phyloP scores from a whole-genome alignment of 2,797 vertebrate genomes.

The Enteromius afrohamiltoni region DNA sequence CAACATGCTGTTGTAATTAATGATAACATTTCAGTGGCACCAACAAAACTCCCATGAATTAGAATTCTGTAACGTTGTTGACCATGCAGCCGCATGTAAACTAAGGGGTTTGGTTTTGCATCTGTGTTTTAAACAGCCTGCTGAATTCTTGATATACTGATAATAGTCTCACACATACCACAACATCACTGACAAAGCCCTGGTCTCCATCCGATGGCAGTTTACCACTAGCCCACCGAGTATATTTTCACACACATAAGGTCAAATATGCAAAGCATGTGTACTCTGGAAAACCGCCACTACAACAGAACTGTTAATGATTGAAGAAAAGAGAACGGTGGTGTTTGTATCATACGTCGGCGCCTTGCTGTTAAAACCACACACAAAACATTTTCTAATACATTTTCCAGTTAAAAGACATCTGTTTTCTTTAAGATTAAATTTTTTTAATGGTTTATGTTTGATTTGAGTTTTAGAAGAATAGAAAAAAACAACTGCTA shows the following conservation, averaged over 20 bases:
- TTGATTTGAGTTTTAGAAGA: not conserved
- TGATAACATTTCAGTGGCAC: not conserved
- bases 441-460: not conserved
- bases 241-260: slow-evolving; percentile 52
- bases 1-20: not conserved
- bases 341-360: not conserved
- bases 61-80: not conserved
- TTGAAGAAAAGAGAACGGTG: slow-evolving; percentile 11
- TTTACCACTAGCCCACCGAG: slow-evolving; percentile 30
- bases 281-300: slow-evolving; percentile 58
- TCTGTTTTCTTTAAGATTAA: not conserved
- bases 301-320: slow-evolving; percentile 65
- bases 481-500: not conserved
- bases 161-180: not conserved
- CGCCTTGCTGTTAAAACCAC: slow-evolving; percentile 1
- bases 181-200: not conserved
- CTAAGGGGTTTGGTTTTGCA: not conserved
- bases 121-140: not conserved
- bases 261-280: slow-evolving; percentile 69
- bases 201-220: slow-evolving; percentile 6
- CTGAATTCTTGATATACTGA: not conserved
- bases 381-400: not conserved
- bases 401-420: too few relatives aligned
- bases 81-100: not conserved
- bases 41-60: not conserved